A percentile compares a stretch with the other conserved stretches of the same genome.
Conservation (phyloP, 2,888 invertebrate species). For the Caenorhabditis sp. region DNA sequence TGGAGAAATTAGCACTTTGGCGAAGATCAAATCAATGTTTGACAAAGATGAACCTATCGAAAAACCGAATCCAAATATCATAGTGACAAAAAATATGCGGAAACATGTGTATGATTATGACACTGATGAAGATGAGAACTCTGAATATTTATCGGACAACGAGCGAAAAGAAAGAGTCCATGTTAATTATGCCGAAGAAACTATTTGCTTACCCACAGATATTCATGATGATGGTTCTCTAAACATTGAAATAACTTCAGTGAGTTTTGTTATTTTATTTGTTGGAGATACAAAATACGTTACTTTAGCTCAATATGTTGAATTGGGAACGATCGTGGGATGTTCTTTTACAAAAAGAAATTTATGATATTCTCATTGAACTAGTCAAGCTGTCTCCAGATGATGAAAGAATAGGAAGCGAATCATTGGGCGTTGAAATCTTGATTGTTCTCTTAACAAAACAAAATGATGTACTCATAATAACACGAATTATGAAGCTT, state of each 20-base stretch:
- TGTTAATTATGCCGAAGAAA: too few species aligned
- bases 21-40: not conserved
- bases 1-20: not conserved
- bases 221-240: too few species aligned
- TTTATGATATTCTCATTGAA: slow-evolving; percentile 7
- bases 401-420: not conserved
- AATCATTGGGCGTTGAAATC: not conserved
- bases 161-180: too few species aligned
- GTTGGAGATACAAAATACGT: too few species aligned
- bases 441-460: slow-evolving; percentile 3
- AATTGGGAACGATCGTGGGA: not conserved
- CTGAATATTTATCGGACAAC: not conserved
- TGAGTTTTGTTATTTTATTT: too few species aligned
- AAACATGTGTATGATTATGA: not conserved
- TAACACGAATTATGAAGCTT: slow-evolving; percentile 17
- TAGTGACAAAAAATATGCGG: not conserved
- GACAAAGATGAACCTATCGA: not conserved
- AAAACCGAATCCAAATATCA: not conserved
- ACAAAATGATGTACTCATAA: not conserved
- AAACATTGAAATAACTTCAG: too few species aligned
- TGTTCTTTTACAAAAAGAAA: slow-evolving; percentile 1
- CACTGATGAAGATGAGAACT: not conserved
- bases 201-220: too few species aligned
- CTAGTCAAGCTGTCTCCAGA: slow-evolving; percentile 3
- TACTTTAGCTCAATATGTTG: too few species aligned